Conservation (phyloP, 2,113 vertebrate genomes). For the Eolophus roseicapilla region DNA sequence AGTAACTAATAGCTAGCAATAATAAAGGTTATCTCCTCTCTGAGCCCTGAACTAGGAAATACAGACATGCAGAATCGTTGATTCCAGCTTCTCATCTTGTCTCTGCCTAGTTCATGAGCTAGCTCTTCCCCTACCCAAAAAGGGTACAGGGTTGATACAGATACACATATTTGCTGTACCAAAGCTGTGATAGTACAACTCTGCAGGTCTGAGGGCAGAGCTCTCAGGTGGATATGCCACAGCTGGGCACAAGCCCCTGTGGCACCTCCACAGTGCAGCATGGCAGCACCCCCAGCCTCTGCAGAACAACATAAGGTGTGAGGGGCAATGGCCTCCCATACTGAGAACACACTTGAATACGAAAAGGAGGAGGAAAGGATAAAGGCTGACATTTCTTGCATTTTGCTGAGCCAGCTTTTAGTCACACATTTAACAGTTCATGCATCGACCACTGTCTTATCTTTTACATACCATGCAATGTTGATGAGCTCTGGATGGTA, state of each 20-base stretch:
- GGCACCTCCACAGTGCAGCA: neutral
- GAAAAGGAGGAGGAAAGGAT: neutral
- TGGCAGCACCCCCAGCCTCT: neutral
- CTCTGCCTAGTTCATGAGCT: neutral
- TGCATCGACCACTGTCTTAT: accelerated
- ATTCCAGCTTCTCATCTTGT: neutral
- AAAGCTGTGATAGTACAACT: neutral
- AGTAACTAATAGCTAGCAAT: neutral
- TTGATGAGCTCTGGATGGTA: slow-evolving; percentile 72
- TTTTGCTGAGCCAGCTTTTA: neutral
- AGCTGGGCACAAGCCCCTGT: accelerated
- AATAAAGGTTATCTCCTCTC: neutral
- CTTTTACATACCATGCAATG: slow-evolving; percentile 68
- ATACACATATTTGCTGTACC: accelerated
- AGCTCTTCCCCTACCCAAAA: neutral
- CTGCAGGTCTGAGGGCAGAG: neutral
- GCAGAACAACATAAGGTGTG: accelerated
- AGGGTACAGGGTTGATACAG: neutral
- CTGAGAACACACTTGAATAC: neutral
- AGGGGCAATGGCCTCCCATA: neutral
- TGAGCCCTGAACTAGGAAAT: neutral
- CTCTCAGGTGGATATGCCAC: neutral
- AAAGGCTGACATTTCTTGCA: neutral
- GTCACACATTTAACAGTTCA: neutral
- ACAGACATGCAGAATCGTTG: neutral